phyloP scores from a whole-genome alignment of 2,113 vertebrate species.

The Tragelaphus buxtoni region DNA sequence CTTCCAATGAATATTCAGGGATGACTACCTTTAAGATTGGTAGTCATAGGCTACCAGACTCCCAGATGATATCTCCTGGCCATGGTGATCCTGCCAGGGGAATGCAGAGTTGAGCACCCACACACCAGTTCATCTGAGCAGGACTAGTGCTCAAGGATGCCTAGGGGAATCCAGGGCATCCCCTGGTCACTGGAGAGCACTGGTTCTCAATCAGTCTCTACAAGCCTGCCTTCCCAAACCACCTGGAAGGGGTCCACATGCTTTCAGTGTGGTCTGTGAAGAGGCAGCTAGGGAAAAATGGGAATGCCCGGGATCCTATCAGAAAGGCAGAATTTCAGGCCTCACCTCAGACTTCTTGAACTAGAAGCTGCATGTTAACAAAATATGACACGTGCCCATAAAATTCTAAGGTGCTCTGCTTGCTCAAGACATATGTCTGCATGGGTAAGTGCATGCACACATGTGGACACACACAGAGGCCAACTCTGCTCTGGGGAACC shows the following conservation, averaged over 20 bases:
- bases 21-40: background rate
- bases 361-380: background rate
- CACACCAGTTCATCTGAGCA: background rate
- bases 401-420: background rate
- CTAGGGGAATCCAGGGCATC: background rate
- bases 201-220: background rate
- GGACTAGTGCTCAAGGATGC: background rate
- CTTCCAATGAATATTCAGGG: background rate
- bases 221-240: background rate
- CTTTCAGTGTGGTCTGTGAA: background rate
- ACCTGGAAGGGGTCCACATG: background rate
- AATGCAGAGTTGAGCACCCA: background rate
- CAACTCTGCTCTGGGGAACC: background rate
- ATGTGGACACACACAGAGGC: rapidly evolving
- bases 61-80: background rate
- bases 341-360: background rate
- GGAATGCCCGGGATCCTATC: background rate
- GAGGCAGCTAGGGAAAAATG: background rate
- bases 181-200: background rate
- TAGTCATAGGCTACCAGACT: background rate
- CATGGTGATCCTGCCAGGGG: background rate
- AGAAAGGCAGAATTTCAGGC: background rate
- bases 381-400: background rate
- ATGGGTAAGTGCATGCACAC: rapidly evolving
- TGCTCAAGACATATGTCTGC: background rate